These are phyloP conservation scores for Argyresthia albistria DNA, from an alignment of 2,888 invertebrate genomes.

Conservation along the genomic window DNA sequence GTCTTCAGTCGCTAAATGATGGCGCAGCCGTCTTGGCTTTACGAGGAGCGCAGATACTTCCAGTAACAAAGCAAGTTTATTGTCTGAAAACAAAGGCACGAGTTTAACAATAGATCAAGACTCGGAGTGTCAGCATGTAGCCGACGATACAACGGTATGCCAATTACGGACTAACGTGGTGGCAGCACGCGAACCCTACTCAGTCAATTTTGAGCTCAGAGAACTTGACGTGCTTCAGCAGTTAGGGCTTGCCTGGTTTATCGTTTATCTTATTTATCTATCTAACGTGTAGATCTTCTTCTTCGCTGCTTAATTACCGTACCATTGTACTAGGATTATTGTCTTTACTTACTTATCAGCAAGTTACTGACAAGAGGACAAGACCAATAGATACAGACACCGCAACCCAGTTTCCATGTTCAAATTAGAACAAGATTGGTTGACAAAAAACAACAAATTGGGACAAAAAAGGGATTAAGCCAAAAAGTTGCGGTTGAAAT, in stretches of 20 bases:
- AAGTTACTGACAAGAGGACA: neutral
- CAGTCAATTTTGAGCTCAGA: constrained; percentile 47
- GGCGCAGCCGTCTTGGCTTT: constrained; percentile 5
- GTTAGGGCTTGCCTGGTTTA: constrained; percentile 29
- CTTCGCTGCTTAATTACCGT: constrained; percentile 13
- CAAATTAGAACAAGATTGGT: constrained; percentile 24
- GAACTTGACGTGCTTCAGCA: constrained; percentile 31
- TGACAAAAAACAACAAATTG: constrained; percentile 20
- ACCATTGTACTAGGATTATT: neutral
- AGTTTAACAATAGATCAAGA: constrained; percentile 29
- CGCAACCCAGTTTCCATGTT: constrained; percentile 6
- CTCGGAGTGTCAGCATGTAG: constrained; percentile 39
- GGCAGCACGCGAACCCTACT: constrained; percentile 40
- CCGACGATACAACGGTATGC: constrained; percentile 36
- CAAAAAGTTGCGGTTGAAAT: constrained; percentile 15
- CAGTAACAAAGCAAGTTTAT: constrained; percentile 51
- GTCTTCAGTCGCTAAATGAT: constrained; percentile 13
- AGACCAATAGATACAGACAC: neutral
- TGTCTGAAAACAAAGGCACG: constrained; percentile 58
- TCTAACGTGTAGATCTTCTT: constrained; percentile 60
- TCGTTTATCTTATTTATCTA: constrained; percentile 38
- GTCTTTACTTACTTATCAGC: neutral
- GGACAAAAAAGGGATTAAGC: constrained; percentile 12
- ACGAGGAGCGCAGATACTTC: constrained; percentile 18
- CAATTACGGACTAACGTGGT: constrained; percentile 59